Conservation (phyloP, 2,797 vertebrate genomes). For the Discoglossus pictus region DNA sequence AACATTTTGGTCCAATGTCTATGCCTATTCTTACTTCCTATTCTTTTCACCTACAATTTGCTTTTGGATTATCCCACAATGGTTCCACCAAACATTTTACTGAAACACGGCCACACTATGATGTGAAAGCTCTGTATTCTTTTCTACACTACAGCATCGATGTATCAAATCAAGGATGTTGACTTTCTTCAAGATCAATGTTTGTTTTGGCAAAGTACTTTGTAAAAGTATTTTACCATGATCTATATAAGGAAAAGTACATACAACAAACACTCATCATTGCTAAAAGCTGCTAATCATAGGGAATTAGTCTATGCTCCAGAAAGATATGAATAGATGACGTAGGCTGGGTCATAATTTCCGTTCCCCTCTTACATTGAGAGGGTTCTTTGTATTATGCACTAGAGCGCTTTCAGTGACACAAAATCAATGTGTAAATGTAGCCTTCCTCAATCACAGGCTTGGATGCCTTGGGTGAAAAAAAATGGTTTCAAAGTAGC, state of each 20-base stretch:
- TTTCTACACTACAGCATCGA: too few relatives aligned
- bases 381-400: slow-evolving; percentile 9
- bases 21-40: too few relatives aligned
- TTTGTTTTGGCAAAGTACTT: too few relatives aligned
- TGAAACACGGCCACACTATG: too few relatives aligned
- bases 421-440: slow-evolving; percentile 39
- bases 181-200: too few relatives aligned
- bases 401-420: slow-evolving; percentile 5
- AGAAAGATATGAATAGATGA: neutral
- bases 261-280: neutral
- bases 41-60: too few relatives aligned
- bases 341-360: neutral
- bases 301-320: neutral
- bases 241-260: neutral
- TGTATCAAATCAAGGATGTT: too few relatives aligned
- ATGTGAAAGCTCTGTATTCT: too few relatives aligned
- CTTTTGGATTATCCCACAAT: too few relatives aligned
- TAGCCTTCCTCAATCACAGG: neutral
- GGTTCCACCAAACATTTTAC: too few relatives aligned
- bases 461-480: neutral
- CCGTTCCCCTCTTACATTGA: neutral
- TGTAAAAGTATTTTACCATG: too few relatives aligned
- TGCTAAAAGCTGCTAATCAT: neutral
- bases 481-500: slow-evolving; percentile 1
- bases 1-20: too few relatives aligned